phyloP scores from a whole-genome alignment of 2,113 vertebrate species.

The Silurus glanis region DNA sequence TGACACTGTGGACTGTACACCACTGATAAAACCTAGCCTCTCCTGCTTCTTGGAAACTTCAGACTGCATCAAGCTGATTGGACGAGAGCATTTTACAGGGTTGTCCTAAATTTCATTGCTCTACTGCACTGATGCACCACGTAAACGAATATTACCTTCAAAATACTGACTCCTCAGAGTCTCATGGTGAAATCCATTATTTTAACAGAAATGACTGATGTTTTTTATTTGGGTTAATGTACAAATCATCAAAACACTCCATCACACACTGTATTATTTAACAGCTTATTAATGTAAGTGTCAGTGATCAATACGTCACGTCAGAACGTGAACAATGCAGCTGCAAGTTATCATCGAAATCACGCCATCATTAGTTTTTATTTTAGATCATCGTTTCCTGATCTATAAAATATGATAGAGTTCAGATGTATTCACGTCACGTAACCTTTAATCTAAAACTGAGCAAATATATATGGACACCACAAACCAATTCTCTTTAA shows the following conservation, averaged over 20 bases:
- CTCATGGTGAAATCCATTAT: background rate
- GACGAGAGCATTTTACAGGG: conserved; percentile 23
- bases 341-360: background rate
- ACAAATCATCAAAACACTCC: background rate
- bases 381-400: too few relatives aligned
- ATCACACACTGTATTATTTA: background rate
- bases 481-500: too few relatives aligned
- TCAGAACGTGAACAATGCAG: background rate
- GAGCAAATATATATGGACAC: background rate
- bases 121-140: background rate
- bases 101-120: conserved; percentile 10
- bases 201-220: background rate
- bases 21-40: conserved; percentile 57
- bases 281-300: background rate
- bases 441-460: background rate
- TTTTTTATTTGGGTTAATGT: background rate
- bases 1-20: conserved; percentile 55
- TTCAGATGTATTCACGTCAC: background rate
- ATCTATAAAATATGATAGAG: too few relatives aligned
- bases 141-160: background rate
- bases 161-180: background rate
- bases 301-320: background rate
- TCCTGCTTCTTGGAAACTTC: conserved; percentile 53
- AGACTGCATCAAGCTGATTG: conserved; percentile 48
- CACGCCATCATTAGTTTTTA: background rate